Evolutionary conservation across 2,113 vertebrate genomes (phyloP), one percentile per base, ranked within the genome.

Genomic region (Grammomys surdaster): DNA sequence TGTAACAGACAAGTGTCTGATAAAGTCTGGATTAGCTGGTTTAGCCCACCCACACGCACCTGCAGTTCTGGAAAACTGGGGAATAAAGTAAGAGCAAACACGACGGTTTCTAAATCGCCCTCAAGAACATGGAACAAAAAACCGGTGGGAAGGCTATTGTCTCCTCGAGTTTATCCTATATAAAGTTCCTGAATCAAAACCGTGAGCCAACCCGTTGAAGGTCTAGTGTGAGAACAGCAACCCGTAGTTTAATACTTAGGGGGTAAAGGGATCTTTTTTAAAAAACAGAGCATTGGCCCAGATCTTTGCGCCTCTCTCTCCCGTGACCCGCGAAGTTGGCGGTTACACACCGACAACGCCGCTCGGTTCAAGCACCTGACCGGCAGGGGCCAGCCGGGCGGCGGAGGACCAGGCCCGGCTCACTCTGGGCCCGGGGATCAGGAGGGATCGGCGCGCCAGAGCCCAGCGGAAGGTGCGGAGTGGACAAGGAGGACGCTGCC

Each of bases 101-200:
- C 43, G 33, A 19, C 10, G 43, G 28, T 87, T 91, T 94, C 88
- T 8, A 26, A 0, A 56, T 12, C n/a, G 31, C 16, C 91, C 89
- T 56, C 70, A 31, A 0, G 92, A 43, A 67, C 65, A 43, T 36
- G 54, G 93, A 95, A 97, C 96, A 97, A 97, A 97, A 96, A 85
- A 84, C 63, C 46, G 36, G 13, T 76, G 46, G 14, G 24, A 33
- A 43, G 84, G n/a, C 85, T 36, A 20, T 80, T 70, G 28, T 81
- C 94, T 85, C 70, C 2, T 26, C 31, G 26, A 63, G 63, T 65
- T 40, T 78, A 51, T 40, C 80, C 8, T 60, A 26, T 4, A 24
- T 76, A 91, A 78, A 81, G 26, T 96, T 92, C 70, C 36, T 2
- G 54, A 89, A 54, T 89, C 80, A 70, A 92, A 95, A 76, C 81